Percentiles rank a stretch among this genome's conserved stretches.
Conservation (phyloP, 2,888 invertebrate genomes). For the Lycaena phlaeas region DNA sequence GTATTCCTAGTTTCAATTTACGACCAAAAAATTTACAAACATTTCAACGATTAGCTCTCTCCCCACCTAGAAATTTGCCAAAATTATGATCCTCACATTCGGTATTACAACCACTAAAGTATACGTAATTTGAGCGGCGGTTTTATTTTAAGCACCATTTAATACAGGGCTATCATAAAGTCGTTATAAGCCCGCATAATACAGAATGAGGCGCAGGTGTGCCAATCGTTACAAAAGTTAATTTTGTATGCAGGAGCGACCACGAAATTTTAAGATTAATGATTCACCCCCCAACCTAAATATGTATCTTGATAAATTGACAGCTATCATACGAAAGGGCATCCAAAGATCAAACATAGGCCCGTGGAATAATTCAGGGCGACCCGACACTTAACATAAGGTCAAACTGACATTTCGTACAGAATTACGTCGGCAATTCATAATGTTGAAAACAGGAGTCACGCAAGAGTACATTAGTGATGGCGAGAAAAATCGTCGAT, state of each 20-base stretch:
- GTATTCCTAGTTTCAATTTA: no score
- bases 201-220: neutral
- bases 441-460: conserved; percentile 36
- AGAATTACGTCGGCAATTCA: conserved; percentile 42
- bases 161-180: neutral
- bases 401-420: conserved; percentile 69
- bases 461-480: conserved; percentile 42
- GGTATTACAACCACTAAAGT: neutral
- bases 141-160: conserved; percentile 3
- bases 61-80: no score
- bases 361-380: conserved; percentile 50
- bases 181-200: neutral
- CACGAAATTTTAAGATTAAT: conserved; percentile 5
- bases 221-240: conserved; percentile 1
- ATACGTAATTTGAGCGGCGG: neutral
- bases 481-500: conserved; percentile 27
- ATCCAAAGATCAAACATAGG: conserved; percentile 55
- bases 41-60: no score
- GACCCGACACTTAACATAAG: conserved; percentile 57
- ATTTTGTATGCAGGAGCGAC: conserved; percentile 1
- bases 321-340: conserved; percentile 57
- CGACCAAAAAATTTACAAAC: no score
- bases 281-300: conserved; percentile 3
- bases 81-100: neutral
- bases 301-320: conserved; percentile 35